Conservation (phyloP, 2,797 vertebrate species). For the Setipinna tenuifilis region DNA sequence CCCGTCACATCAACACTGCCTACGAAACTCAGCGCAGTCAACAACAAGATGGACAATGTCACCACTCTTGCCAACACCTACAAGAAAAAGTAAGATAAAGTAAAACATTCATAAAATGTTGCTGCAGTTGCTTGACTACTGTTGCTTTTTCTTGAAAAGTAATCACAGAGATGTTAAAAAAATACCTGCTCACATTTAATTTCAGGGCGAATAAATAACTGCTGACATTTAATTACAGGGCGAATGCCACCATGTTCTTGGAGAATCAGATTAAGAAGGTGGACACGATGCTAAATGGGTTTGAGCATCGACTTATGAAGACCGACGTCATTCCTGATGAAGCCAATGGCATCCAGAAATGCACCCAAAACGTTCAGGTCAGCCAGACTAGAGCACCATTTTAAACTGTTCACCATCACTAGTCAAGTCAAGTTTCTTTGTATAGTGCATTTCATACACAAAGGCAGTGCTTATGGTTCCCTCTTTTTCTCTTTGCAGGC, state of each 20-base stretch:
- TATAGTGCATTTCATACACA: too few species aligned
- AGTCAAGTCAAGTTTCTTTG: too few species aligned
- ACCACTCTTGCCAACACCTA: conserved; percentile 80
- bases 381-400: background rate
- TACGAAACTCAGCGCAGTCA: conserved; percentile 74
- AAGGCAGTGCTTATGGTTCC: too few species aligned
- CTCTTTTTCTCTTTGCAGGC: conserved; percentile 63
- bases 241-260: conserved; percentile 81
- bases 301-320: conserved; percentile 81
- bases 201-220: conserved; percentile 81
- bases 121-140: too few species aligned
- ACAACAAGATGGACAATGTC: conserved; percentile 81
- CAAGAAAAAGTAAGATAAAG: conserved; percentile 82
- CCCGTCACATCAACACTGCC: conserved; percentile 78
- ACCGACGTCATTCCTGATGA: conserved; percentile 76
- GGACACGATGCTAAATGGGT: conserved; percentile 74
- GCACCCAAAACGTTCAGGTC: conserved; percentile 80
- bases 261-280: conserved; percentile 84
- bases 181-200: background rate
- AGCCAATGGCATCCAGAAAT: conserved; percentile 73
- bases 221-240: conserved; percentile 67
- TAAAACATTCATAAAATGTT: background rate
- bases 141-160: background rate
- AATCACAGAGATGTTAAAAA: background rate
- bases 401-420: background rate